A percentile compares a stretch with the other conserved stretches of the same genome.
Evolutionary conservation across 2,888 invertebrate genomes (phyloP).

Genomic region (Gisinianus flammeolus): DNA sequence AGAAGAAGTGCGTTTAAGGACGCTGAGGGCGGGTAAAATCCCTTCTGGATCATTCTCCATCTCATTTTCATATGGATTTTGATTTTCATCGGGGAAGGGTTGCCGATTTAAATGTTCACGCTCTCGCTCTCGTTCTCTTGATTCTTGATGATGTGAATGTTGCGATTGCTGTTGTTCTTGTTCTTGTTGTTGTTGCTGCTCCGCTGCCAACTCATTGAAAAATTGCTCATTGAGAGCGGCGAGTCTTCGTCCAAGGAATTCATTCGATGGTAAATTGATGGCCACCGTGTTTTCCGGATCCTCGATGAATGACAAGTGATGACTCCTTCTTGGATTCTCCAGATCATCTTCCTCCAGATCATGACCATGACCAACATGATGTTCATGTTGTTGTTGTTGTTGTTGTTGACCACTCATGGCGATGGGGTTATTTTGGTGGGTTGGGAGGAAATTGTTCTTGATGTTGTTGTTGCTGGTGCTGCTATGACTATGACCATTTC

Average conservation of each 20-base stretch:
- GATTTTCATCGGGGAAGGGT: neutral
- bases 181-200: neutral
- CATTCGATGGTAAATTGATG: conserved; percentile 32
- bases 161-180: neutral
- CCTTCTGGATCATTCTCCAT: neutral
- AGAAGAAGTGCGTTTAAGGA: conserved; percentile 31
- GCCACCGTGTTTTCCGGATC: conserved; percentile 27
- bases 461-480: neutral
- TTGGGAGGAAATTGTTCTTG: neutral
- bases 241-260: conserved; percentile 28
- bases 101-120: too few relatives aligned
- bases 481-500: neutral
- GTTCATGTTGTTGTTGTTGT: neutral
- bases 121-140: neutral
- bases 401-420: neutral
- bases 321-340: neutral
- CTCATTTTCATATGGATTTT: neutral
- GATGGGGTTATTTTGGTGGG: neutral
- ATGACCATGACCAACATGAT: neutral
- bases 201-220: conserved; percentile 1
- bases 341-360: neutral
- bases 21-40: conserved; percentile 28
- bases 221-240: conserved; percentile 33
- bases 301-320: conserved; percentile 30
- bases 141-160: neutral